Percentiles rank a stretch among this genome's conserved stretches.
Evolutionary conservation across 2,797 vertebrate genomes (phyloP).

Genomic region (Remorina albescens): DNA sequence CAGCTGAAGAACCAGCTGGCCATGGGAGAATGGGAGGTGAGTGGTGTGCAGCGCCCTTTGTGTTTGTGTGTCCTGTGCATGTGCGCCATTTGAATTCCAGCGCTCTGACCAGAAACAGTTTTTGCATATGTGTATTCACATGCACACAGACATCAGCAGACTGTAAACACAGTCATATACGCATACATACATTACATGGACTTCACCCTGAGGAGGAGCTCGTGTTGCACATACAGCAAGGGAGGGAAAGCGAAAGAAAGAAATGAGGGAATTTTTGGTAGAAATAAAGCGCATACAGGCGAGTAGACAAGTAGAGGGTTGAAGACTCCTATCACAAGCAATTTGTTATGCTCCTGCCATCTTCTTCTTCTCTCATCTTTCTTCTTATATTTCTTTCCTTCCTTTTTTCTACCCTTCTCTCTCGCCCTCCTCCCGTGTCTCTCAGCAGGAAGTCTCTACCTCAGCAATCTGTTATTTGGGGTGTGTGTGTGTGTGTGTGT

Average conservation of each 20-base stretch:
- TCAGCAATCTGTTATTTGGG: conserved; percentile 63
- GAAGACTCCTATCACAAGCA: conserved; percentile 79
- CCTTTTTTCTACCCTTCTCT: conserved; percentile 51
- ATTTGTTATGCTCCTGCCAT: conserved; percentile 80
- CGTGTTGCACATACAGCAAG: conserved; percentile 26
- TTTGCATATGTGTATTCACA: conserved; percentile 2
- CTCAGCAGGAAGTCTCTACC: conserved; percentile 74
- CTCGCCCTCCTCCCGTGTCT: conserved; percentile 62
- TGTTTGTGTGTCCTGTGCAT: conserved; percentile 5
- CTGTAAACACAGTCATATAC: conserved; percentile 9
- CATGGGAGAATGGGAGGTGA: conserved; percentile 95
- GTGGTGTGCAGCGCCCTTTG: conserved; percentile 20
- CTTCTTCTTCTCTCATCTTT: conserved; percentile 70
- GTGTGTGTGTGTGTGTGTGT: conserved; percentile 5
- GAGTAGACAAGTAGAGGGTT: conserved; percentile 70
- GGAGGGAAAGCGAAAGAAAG: conserved; percentile 29
- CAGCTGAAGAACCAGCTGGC: conserved; percentile 91
- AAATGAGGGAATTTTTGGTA: conserved; percentile 64
- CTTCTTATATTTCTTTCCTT: conserved; percentile 68
- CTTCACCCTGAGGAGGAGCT: conserved; percentile 23
- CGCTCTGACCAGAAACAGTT: background rate
- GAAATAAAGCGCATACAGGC: conserved; percentile 79
- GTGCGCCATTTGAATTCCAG: background rate
- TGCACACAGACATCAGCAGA: conserved; percentile 4
- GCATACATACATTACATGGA: conserved; percentile 10